phyloP scores from a whole-genome alignment of 2,113 vertebrate species.

The Puffinus mauretanicus region DNA sequence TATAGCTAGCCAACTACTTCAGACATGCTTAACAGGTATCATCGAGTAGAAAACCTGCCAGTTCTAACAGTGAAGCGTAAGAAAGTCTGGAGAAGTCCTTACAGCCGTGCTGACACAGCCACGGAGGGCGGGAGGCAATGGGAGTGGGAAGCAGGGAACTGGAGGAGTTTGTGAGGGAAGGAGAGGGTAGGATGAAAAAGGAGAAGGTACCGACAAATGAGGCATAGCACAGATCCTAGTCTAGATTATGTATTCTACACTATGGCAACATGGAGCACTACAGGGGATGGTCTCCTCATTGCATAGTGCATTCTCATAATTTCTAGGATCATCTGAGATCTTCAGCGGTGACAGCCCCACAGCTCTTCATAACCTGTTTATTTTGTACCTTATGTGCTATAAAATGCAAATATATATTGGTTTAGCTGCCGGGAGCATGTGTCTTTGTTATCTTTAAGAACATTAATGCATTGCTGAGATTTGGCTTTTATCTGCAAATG shows the following conservation, averaged over 20 bases:
- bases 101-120: rapidly evolving
- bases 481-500: not conserved
- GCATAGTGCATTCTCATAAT: not conserved
- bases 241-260: not conserved
- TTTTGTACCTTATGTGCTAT: not conserved
- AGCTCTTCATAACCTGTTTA: not conserved
- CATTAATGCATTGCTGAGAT: not conserved
- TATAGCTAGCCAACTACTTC: not conserved
- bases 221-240: not conserved
- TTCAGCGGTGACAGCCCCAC: not conserved
- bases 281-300: not conserved
- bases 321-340: not conserved
- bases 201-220: not conserved
- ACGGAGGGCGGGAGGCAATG: not conserved
- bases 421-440: not conserved
- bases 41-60: not conserved
- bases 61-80: not conserved
- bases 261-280: not conserved
- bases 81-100: not conserved
- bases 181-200: not conserved
- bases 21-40: not conserved
- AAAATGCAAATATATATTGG: not conserved
- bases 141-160: not conserved
- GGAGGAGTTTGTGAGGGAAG: not conserved
- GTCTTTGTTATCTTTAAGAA: not conserved